Percentiles rank a stretch among this genome's conserved stretches.
Evolutionary conservation across 2,797 vertebrate species (phyloP).

Genomic region (Champsocephalus esox): DNA sequence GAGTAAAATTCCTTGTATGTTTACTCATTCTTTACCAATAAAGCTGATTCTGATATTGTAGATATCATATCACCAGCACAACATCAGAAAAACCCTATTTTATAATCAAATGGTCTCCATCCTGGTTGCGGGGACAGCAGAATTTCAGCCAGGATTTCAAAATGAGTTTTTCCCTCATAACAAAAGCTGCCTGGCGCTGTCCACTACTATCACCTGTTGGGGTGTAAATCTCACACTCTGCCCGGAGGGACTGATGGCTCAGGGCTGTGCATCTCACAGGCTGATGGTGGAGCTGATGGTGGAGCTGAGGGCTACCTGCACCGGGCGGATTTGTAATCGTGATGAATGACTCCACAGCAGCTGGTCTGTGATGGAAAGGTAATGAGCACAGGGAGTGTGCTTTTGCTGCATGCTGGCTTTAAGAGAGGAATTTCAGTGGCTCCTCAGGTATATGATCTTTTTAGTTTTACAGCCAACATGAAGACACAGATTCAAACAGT

Average conservation of each 20-base stretch:
- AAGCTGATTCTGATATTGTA: neutral
- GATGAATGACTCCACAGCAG: conserved; percentile 85
- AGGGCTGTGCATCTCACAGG: conserved; percentile 65
- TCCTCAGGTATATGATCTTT: conserved; percentile 84
- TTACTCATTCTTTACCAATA: neutral
- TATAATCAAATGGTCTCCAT: neutral
- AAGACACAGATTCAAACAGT: conserved; percentile 72
- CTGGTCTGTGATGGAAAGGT: conserved; percentile 90
- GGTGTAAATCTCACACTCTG: conserved; percentile 68
- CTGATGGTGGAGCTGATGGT: conserved; percentile 80
- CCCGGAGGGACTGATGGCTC: conserved; percentile 65
- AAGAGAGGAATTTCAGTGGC: conserved; percentile 84
- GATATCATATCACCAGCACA: neutral
- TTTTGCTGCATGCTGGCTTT: conserved; percentile 78
- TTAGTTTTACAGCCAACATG: conserved; percentile 79
- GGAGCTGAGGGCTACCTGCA: conserved; percentile 75
- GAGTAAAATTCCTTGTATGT: neutral
- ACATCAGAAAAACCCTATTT: neutral
- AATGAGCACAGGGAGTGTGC: conserved; percentile 86
- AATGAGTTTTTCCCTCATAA: conserved; percentile 49
- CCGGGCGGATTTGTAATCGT: conserved; percentile 84
- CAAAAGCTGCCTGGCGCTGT: conserved; percentile 45
- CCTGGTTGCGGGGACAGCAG: neutral
- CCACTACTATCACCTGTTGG: conserved; percentile 74
- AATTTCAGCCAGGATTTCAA: conserved; percentile 44